These are phyloP conservation scores for Eilema sororculum DNA, from an alignment of 2,888 invertebrate genomes.

Conservation along the genomic window DNA sequence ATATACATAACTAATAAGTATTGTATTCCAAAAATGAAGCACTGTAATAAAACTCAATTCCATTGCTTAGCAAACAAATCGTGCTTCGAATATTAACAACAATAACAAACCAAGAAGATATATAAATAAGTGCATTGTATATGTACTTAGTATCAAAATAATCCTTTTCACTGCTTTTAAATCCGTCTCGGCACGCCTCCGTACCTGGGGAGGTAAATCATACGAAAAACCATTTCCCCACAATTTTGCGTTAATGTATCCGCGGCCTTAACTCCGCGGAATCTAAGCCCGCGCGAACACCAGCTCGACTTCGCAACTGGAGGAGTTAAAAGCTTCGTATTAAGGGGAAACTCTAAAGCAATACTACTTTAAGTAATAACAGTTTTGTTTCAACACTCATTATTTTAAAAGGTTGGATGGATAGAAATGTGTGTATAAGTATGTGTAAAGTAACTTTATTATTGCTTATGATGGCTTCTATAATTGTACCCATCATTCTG, in stretches of 20 bases:
- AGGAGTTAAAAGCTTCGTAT: constrained; percentile 30
- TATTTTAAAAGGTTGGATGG: background rate
- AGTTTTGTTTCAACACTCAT: constrained; percentile 26
- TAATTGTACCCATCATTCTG: no score
- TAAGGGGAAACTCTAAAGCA: constrained; percentile 29
- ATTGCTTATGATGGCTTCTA: no score
- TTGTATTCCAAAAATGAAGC: background rate
- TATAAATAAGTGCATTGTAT: background rate
- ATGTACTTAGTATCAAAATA: constrained; percentile 5
- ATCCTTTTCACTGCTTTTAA: constrained; percentile 18
- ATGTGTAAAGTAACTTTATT: background rate
- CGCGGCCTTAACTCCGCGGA: constrained; percentile 9
- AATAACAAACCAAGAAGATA: background rate
- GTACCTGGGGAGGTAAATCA: constrained; percentile 4
- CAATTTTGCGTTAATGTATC: constrained; percentile 16
- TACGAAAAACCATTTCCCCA: constrained; percentile 4
- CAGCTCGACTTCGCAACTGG: constrained; percentile 10
- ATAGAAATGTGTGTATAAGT: background rate
- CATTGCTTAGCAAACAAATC: background rate
- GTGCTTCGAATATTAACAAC: background rate
- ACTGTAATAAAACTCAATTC: background rate
- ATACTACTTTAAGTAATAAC: constrained; percentile 34
- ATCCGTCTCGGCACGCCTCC: constrained; percentile 5
- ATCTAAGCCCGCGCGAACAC: constrained; percentile 10
- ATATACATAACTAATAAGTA: no score